Evolutionary conservation across 2,113 vertebrate genomes (phyloP), one percentile per base, ranked within the genome.

Genomic region (Dermatemys mawii): DNA sequence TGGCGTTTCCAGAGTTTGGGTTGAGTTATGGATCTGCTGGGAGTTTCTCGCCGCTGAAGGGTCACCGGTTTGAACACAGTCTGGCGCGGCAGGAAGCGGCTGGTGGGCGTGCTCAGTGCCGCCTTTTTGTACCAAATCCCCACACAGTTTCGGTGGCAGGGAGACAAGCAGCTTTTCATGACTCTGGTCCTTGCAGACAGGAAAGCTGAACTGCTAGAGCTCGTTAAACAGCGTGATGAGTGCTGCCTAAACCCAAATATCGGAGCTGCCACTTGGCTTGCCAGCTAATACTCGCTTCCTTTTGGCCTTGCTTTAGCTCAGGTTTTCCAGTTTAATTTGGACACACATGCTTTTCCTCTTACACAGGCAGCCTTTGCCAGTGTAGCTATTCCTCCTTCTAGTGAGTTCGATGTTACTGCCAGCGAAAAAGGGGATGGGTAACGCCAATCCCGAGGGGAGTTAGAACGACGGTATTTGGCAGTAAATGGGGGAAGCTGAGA

Each of bases 241-340:
- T 38, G 91, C 90, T 95, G 92, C 91, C 83, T 91, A 90, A 78
- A 79, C 41, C 6, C 67, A 81, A 94, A 92, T 48, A 70, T 0
- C 27, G 2, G 88, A 48, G 88, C 94, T 32, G 78, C 46, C 46
- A 51, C 93, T 86, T 35, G 93, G 1, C 2, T 38, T 1, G n/a
- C 57, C 83, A 19, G 90, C 89, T 87, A 73, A 2, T 51, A 1
- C 57, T 44, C 0, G 16, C 93, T 88, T 82, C 91, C 79, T 83
- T 67, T 86, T 89, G 83, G 78, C 88, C 91, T 78, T 7, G n/a
- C 27, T 1, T 2, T 90, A 89, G 93, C 92, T 80, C 83, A 89
- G 92, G 90, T 78, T 90, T 38, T 81, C 78, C 38, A 0, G 10
- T 70, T 87, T 91, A 83, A 91, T 78, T 27, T 26, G 90, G 70